Percentiles rank a stretch among this genome's conserved stretches.
phyloP scores from a whole-genome alignment of 2,113 vertebrate genomes.

The Rhinichthys klamathensis region DNA sequence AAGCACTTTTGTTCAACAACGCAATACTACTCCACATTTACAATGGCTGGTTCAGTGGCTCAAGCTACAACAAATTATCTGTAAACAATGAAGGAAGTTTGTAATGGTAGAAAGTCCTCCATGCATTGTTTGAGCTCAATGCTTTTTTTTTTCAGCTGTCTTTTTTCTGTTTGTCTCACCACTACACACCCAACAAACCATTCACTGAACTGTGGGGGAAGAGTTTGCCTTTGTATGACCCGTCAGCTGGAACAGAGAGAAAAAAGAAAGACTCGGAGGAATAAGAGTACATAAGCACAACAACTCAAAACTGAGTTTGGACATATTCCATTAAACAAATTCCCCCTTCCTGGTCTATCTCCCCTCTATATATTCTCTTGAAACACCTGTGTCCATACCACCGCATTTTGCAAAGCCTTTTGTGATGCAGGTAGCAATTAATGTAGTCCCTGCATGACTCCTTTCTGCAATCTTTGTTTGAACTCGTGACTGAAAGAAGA shows the following conservation, averaged over 20 bases:
- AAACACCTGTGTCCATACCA: slow-evolving; percentile 70
- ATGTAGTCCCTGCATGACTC: slow-evolving; percentile 46
- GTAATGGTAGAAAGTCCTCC: not conserved
- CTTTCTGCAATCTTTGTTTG: slow-evolving; percentile 55
- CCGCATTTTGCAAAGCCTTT: slow-evolving; percentile 58
- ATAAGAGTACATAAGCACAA: not conserved
- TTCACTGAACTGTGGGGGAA: slow-evolving; percentile 42
- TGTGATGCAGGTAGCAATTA: slow-evolving; percentile 64
- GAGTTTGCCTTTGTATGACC: slow-evolving; percentile 50
- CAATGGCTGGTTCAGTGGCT: not conserved
- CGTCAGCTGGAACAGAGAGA: slow-evolving; percentile 46
- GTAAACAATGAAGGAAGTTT: slow-evolving; percentile 17
- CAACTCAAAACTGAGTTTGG: slow-evolving; percentile 38
- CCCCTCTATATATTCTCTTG: slow-evolving; percentile 39
- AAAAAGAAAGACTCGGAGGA: slow-evolving; percentile 6
- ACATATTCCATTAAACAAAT: slow-evolving; percentile 35
- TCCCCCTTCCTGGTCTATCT: slow-evolving; percentile 43
- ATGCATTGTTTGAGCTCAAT: not conserved
- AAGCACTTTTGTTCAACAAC: not conserved
- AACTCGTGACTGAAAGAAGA: slow-evolving; percentile 56
- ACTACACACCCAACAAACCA: slow-evolving; percentile 35
- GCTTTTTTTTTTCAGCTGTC: not conserved
- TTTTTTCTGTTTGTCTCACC: slow-evolving; percentile 33
- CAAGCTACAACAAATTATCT: not conserved
- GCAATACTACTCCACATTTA: not conserved